These are phyloP conservation scores for Dasypogon diadema DNA, from an alignment of 2,888 invertebrate species.

Conservation along the genomic window DNA sequence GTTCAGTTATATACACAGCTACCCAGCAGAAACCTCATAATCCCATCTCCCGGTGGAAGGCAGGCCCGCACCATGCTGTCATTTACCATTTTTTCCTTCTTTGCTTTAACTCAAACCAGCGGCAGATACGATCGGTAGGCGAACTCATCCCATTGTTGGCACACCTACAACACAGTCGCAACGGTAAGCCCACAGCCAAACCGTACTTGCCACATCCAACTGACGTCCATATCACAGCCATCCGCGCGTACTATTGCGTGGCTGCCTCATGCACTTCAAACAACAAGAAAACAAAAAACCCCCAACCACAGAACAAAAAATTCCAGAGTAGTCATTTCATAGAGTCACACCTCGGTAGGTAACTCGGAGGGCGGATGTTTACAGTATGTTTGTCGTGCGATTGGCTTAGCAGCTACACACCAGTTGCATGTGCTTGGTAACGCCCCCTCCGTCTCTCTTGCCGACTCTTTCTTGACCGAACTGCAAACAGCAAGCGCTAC, in stretches of 20 bases:
- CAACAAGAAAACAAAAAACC: conserved; percentile 45
- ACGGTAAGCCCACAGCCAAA: conserved; percentile 23
- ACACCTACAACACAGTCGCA: conserved; percentile 56
- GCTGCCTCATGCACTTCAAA: conserved; percentile 31
- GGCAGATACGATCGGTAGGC: conserved; percentile 19
- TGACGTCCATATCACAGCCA: conserved; percentile 27
- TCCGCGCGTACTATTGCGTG: conserved; percentile 41
- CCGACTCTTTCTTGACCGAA: conserved; percentile 18
- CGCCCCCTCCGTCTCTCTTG: conserved; percentile 61
- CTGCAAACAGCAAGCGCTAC: conserved; percentile 40
- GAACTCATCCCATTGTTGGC: conserved; percentile 55
- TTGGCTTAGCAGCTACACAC: conserved; percentile 55
- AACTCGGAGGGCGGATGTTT: conserved; percentile 60
- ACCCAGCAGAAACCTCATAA: conserved; percentile 21
- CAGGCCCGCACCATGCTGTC: conserved; percentile 24
- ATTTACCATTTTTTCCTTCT: conserved; percentile 15
- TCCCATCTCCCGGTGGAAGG: conserved; percentile 28
- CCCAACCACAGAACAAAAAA: conserved; percentile 23
- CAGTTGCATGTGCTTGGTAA: conserved; percentile 67
- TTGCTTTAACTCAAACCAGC: conserved; percentile 12
- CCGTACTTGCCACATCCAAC: conserved; percentile 38
- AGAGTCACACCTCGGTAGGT: conserved; percentile 58
- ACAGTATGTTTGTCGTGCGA: conserved; percentile 54
- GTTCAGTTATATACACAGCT: neutral
- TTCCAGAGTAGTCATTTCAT: conserved; percentile 56